phyloP scores from a whole-genome alignment of 2,888 invertebrate species.

The Drosophila mayaguana region DNA sequence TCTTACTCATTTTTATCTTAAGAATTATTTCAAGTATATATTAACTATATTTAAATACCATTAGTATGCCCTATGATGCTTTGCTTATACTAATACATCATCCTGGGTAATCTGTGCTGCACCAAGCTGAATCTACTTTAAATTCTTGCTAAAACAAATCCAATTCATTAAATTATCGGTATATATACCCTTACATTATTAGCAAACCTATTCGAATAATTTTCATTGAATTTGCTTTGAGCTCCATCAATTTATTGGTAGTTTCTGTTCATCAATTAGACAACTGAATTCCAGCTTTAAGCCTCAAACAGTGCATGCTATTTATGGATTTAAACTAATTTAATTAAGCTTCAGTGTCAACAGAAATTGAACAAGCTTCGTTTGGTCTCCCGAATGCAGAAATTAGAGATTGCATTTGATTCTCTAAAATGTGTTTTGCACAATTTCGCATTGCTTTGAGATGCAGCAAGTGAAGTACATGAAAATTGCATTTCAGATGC shows the following conservation, averaged over 20 bases:
- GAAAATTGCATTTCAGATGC: slow-evolving; percentile 64
- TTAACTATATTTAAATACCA: too few species aligned
- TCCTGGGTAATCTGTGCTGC: too few species aligned
- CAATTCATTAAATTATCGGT: too few species aligned
- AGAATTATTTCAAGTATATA: too few species aligned
- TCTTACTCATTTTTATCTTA: too few species aligned
- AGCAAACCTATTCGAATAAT: too few species aligned
- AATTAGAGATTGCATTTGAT: background rate
- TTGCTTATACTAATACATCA: too few species aligned
- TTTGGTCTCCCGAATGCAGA: background rate
- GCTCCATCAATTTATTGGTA: background rate
- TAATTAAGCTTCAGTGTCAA: slow-evolving; percentile 11
- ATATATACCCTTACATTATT: too few species aligned
- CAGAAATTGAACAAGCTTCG: background rate
- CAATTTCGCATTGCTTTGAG: slow-evolving; percentile 22
- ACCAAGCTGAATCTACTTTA: too few species aligned
- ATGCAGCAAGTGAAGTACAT: slow-evolving; percentile 41
- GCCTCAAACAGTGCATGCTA: background rate
- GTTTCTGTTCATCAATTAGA: slow-evolving; percentile 6
- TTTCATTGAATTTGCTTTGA: background rate
- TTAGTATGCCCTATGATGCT: too few species aligned
- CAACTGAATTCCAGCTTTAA: background rate
- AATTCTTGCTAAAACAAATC: too few species aligned
- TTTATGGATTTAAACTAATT: background rate
- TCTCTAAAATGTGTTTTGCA: slow-evolving; percentile 12